Base-by-base conservation (phyloP, 2,888 invertebrate genomes). In the Caenorhabditis virilis region DNA sequence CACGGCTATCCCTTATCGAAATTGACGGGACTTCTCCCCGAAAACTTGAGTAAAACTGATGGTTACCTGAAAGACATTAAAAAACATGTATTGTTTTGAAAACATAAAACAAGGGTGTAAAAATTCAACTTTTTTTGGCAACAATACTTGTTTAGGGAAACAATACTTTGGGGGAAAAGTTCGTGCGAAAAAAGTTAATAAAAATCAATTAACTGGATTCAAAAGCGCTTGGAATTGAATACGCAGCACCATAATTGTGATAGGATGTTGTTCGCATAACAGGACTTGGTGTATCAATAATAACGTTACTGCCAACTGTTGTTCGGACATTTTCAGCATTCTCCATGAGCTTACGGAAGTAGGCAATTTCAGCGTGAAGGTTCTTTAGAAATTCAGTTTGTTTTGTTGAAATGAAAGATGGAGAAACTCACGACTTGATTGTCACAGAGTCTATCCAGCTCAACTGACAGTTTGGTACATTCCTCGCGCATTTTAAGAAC, bases 251-350 rank as follows among this genome's bases (percentile, higher is more conserved):
- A 39, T 57, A 52, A 1, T 43, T 41, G 27, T 57, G 56, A 45
- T 57, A 62, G 18, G 52, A 57, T 33, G 52, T 56, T 16, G 52
- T 56, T 9, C 48, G 41, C 25, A 39, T 15, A 9, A 35, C 45
- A 9, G 55, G 25, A 13, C 48, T 22, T 25, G 56, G 52, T 15
- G 56, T 41, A 1, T 57, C 49, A 25, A 56, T 47, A 1, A 30
- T 18, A 2, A 62, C 47, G 20, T 62, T 56, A 38, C 48, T 62
- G n/a, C n/a, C n/a, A n/a, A n/a, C n/a, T n/a, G n/a, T n/a, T n/a
- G n/a, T n/a, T n/a, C n/a, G n/a, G n/a, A n/a, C n/a, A n/a, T 64
- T 39, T 30, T 64, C 63, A 3, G 63, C 63, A 16, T 53, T 46
- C 9, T 64, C 63, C 45, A 64, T 54, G 0, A 64, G 42, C 42